Evolutionary conservation across 2,797 vertebrate genomes (phyloP).

Genomic region (Diglossa cyanea): DNA sequence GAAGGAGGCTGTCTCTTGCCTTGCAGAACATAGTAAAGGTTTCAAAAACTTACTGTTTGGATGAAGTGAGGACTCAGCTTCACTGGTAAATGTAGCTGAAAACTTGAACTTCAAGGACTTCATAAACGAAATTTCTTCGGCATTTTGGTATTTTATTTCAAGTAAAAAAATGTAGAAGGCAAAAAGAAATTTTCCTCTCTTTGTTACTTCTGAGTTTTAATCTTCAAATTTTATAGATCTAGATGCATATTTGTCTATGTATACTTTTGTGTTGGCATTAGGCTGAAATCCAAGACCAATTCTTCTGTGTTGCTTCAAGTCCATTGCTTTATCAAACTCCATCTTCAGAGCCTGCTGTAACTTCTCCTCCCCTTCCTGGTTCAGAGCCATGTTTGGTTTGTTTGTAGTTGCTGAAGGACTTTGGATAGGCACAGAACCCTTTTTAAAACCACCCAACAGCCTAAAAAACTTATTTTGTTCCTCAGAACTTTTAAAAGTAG

Average conservation of each 20-base stretch:
- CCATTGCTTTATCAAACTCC: conserved; percentile 86
- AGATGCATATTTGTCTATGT: conserved; percentile 78
- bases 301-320: conserved; percentile 75
- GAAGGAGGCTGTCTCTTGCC: neutral
- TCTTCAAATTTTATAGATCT: conserved; percentile 86
- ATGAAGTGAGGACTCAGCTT: neutral
- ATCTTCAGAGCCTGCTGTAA: conserved; percentile 83
- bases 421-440: conserved; percentile 12
- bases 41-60: neutral
- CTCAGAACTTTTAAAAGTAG: conserved; percentile 79
- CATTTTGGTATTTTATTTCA: neutral
- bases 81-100: neutral
- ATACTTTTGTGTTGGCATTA: conserved; percentile 73
- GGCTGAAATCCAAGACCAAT: conserved; percentile 84
- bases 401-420: neutral
- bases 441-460: conserved; percentile 92
- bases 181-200: neutral
- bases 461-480: conserved; percentile 90
- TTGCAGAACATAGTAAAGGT: neutral
- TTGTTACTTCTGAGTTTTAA: conserved; percentile 44
- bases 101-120: neutral
- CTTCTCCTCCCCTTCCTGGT: conserved; percentile 73
- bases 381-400: conserved; percentile 85
- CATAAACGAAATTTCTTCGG: neutral
- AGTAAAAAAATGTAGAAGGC: neutral